A percentile compares a stretch with the other conserved stretches of the same genome.
Conservation (phyloP, 1,140 invertebrate species). For the Agrypnia vestita region DNA sequence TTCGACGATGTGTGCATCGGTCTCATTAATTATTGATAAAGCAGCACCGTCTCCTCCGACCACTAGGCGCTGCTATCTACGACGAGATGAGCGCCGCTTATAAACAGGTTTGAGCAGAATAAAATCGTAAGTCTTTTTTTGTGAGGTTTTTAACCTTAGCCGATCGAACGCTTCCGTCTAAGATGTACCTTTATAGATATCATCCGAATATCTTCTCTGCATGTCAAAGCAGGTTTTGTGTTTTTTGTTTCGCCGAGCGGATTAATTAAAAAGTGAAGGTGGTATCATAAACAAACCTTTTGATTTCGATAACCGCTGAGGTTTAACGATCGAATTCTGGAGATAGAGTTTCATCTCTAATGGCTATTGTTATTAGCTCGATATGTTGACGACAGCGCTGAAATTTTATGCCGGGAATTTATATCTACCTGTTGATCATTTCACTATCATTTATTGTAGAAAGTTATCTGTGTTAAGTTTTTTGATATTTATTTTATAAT, state of each 20-base stretch:
- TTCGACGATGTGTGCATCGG: no score
- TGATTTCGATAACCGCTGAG: neutral
- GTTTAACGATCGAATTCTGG: neutral
- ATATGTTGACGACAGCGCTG: no score
- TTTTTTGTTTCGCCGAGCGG: neutral
- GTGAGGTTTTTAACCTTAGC: slow-evolving; percentile 57
- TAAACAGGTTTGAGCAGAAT: slow-evolving; percentile 57
- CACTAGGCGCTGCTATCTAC: no score
- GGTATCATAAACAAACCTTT: slow-evolving; percentile 25
- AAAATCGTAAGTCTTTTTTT: slow-evolving; percentile 59
- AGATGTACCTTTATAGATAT: slow-evolving; percentile 30
- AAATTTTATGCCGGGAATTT: no score
- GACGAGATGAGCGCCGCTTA: neutral
- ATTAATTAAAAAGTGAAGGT: slow-evolving; percentile 30
- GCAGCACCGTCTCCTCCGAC: no score
- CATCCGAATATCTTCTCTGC: slow-evolving; percentile 13
- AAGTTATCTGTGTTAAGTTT: no score
- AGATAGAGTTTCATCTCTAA: no score
- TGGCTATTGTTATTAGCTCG: no score
- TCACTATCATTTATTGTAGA: no score
- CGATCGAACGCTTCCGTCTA: slow-evolving; percentile 45
- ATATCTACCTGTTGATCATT: no score
- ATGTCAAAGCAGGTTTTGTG: neutral
- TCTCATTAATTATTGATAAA: no score
- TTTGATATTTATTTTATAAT: no score